Evolutionary conservation across 2,113 vertebrate genomes (phyloP).

Genomic region (Caretta caretta): DNA sequence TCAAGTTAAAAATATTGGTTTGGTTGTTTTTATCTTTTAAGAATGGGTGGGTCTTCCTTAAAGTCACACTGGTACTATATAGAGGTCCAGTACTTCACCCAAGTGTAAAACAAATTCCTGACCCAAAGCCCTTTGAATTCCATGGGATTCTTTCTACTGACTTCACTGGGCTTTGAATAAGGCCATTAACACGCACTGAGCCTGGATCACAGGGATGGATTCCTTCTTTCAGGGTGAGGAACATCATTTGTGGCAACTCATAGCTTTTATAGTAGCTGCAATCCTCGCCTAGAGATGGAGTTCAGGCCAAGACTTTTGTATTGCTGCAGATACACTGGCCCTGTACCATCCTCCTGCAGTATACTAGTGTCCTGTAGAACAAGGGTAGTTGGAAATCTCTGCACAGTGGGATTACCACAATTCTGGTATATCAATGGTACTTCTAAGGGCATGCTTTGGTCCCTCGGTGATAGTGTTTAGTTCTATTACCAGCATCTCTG

Average conservation of each 20-base stretch:
- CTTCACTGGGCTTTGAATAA: neutral
- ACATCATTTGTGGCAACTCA: fast-evolving
- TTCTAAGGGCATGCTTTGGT: neutral
- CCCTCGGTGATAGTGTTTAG: neutral
- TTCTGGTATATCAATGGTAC: neutral
- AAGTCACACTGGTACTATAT: too few relatives aligned
- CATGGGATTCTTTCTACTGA: neutral
- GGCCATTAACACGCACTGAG: fast-evolving
- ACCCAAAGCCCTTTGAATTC: neutral
- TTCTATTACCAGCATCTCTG: neutral
- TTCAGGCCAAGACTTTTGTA: fast-evolving
- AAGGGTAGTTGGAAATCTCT: neutral
- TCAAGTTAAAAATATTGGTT: neutral
- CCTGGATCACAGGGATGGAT: neutral
- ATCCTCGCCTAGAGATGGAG: fast-evolving
- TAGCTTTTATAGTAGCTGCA: neutral
- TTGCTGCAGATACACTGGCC: neutral
- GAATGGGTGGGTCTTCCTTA: neutral
- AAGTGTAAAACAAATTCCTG: neutral
- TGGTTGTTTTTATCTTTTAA: neutral
- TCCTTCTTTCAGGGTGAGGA: neutral
- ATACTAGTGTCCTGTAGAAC: fast-evolving
- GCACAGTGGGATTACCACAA: fast-evolving
- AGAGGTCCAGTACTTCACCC: neutral
- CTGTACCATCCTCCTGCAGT: fast-evolving